Evolutionary conservation across 2,888 invertebrate species (phyloP).

Genomic region (Ornithoptera priamus): DNA sequence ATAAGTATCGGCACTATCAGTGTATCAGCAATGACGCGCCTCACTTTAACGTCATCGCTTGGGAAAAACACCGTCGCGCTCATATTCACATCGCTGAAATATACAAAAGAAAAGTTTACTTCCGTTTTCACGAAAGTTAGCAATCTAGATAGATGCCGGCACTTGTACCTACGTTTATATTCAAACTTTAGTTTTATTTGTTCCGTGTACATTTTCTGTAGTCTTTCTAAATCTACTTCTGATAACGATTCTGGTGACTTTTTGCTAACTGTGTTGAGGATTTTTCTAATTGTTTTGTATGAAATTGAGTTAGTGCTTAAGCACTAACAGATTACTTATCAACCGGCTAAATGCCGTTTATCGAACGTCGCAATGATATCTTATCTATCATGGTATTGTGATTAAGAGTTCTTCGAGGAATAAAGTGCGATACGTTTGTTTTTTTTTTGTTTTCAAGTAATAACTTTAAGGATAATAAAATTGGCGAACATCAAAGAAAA

Average conservation of each 20-base stretch:
- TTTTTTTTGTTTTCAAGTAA: constrained; percentile 8
- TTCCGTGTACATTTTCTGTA: constrained; percentile 27
- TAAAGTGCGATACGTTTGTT: not conserved
- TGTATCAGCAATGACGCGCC: not conserved
- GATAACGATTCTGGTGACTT: too few relatives aligned
- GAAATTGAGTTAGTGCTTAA: not conserved
- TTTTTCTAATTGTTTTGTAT: constrained; percentile 3
- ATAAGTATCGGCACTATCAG: constrained; percentile 19
- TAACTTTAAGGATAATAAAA: constrained; percentile 19
- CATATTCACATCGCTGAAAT: not conserved
- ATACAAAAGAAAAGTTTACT: not conserved
- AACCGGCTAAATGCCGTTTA: constrained; percentile 13
- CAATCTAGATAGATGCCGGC: not conserved
- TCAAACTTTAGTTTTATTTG: constrained; percentile 30
- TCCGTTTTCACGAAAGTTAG: not conserved
- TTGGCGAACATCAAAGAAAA: not conserved
- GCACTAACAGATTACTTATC: constrained; percentile 8
- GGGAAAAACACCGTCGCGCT: not conserved
- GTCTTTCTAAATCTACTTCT: constrained; percentile 4
- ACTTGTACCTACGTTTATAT: not conserved
- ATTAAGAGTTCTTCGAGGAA: constrained; percentile 24
- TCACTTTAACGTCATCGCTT: not conserved
- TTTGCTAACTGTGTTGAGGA: not conserved
- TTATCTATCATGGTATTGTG: constrained; percentile 21
- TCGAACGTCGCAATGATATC: constrained; percentile 23